phyloP scores from a whole-genome alignment of 2,797 vertebrate genomes.

The Leptodactylus fallax region DNA sequence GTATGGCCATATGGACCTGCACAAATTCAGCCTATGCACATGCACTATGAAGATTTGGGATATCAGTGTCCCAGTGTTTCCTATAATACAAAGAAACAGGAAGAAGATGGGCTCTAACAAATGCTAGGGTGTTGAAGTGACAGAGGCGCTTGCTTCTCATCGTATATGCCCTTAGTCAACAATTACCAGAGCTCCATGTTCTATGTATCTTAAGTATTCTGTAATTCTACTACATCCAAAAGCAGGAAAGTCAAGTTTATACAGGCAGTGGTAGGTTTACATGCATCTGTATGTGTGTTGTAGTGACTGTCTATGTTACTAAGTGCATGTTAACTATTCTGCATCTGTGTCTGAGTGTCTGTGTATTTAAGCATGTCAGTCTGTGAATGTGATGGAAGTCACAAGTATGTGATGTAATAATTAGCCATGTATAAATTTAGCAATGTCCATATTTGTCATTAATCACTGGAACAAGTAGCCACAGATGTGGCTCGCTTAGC shows the following conservation, averaged over 20 bases:
- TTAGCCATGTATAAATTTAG: conserved; percentile 9
- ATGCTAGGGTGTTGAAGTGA: too few relatives aligned
- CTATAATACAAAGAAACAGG: too few relatives aligned
- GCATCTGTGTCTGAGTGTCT: conserved; percentile 40
- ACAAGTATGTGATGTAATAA: too few relatives aligned
- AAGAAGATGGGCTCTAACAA: too few relatives aligned
- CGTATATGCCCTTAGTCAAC: background rate
- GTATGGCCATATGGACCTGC: too few relatives aligned
- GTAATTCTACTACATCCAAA: background rate
- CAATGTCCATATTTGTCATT: conserved; percentile 27
- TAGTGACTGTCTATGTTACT: conserved; percentile 19
- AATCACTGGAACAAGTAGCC: conserved; percentile 53
- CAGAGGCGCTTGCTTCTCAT: background rate
- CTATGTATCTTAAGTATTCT: too few relatives aligned
- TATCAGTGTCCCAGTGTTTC: too few relatives aligned
- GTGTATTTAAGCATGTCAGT: conserved; percentile 43
- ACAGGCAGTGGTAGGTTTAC: background rate
- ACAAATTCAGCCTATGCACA: too few relatives aligned
- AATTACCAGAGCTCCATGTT: background rate
- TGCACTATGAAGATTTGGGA: too few relatives aligned
- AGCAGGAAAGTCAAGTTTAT: background rate
- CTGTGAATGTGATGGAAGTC: conserved; percentile 16
- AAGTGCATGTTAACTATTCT: conserved; percentile 6
- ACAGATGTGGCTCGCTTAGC: conserved; percentile 22
- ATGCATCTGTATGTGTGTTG: background rate